These are phyloP conservation scores for Hypanus sabinus DNA, from an alignment of 2,113 vertebrate species.

Conservation along the genomic window DNA sequence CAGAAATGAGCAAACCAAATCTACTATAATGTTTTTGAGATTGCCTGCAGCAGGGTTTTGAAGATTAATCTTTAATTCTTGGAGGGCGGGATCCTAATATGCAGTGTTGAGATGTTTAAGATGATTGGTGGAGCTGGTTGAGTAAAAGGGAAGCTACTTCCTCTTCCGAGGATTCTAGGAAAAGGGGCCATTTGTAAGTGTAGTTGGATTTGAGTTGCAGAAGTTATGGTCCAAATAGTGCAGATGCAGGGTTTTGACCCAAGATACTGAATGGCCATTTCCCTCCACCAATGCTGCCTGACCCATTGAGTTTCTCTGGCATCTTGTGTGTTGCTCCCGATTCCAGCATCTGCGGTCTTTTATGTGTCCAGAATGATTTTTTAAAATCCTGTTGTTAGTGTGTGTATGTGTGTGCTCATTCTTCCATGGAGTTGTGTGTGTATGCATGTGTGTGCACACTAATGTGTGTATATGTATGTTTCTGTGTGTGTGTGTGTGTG, in stretches of 20 bases:
- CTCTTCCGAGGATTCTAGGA: not conserved
- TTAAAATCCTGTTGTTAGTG: not conserved
- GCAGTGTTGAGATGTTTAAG: not conserved
- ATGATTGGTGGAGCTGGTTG: not conserved
- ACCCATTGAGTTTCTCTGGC: too few relatives aligned
- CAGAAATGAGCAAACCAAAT: not conserved
- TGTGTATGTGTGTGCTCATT: too few relatives aligned
- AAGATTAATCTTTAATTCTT: constrained; percentile 5
- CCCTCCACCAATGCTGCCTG: too few relatives aligned
- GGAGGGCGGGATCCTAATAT: not conserved
- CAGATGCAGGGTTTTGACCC: too few relatives aligned
- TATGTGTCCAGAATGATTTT: too few relatives aligned
- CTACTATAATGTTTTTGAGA: not conserved
- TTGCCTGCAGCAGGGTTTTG: not conserved
- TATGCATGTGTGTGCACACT: too few relatives aligned
- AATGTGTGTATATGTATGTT: not conserved
- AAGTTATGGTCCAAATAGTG: not conserved
- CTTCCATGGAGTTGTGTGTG: too few relatives aligned
- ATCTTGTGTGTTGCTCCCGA: too few relatives aligned
- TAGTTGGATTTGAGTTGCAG: not conserved
- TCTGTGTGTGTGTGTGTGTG: not conserved
- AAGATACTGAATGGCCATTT: too few relatives aligned
- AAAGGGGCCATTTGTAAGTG: not conserved
- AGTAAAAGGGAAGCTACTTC: too few relatives aligned
- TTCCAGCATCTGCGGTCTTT: too few relatives aligned